Conservation (phyloP, 2,797 vertebrate genomes). For the Pelobates cultripes region DNA sequence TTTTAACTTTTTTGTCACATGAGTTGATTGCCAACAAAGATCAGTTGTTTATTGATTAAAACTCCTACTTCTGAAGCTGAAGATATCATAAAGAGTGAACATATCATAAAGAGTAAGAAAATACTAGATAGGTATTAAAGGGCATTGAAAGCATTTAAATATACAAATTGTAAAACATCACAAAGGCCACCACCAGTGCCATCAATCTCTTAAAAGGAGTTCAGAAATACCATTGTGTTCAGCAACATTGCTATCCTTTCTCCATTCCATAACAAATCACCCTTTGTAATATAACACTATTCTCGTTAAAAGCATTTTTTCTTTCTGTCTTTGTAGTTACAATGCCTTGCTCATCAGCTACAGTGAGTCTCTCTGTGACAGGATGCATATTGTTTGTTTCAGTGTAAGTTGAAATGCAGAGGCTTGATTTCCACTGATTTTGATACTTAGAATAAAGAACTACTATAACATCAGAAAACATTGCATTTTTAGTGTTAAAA, state of each 20-base stretch:
- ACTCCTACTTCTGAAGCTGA: no score
- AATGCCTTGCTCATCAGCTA: slow-evolving; percentile 25
- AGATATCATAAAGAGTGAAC: no score
- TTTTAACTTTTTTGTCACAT: no score
- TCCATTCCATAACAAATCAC: slow-evolving; percentile 34
- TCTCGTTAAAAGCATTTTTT: slow-evolving; percentile 12
- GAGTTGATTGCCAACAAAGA: no score
- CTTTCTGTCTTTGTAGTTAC: slow-evolving; percentile 32
- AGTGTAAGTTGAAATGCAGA: slow-evolving; percentile 10
- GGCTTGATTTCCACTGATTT: background rate
- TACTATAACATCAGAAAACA: background rate
- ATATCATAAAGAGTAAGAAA: background rate
- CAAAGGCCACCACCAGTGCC: slow-evolving; percentile 14
- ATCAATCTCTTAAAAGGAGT: background rate
- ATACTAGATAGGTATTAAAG: background rate
- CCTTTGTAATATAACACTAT: slow-evolving; percentile 39
- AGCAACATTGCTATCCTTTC: background rate
- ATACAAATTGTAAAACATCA: background rate
- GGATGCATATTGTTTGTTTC: slow-evolving; percentile 31
- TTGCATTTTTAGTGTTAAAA: background rate
- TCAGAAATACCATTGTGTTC: background rate
- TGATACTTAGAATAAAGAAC: background rate
- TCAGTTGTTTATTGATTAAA: no score
- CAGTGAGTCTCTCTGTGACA: slow-evolving; percentile 37
- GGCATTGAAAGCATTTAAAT: background rate